phyloP scores from a whole-genome alignment of 2,888 invertebrate species.

The Idaea dimidiata region DNA sequence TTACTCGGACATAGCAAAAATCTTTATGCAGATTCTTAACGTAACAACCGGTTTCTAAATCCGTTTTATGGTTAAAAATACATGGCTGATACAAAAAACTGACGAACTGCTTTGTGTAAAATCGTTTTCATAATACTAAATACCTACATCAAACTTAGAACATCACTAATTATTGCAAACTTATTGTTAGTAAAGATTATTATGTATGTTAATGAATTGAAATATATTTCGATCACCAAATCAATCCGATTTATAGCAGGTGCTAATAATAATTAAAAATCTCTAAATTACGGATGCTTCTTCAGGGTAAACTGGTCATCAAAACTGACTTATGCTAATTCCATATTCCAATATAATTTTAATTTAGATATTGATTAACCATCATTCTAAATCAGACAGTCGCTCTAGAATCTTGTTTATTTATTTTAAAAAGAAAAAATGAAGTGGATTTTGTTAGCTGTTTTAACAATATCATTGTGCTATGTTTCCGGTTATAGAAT shows the following conservation, averaged over 20 bases:
- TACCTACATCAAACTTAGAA: too few relatives aligned
- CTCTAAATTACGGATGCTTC: conserved; percentile 26
- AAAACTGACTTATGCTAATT: conserved; percentile 44
- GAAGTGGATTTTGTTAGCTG: conserved; percentile 18
- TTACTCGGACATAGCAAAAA: too few relatives aligned
- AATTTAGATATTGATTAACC: conserved; percentile 24
- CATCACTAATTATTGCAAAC: too few relatives aligned
- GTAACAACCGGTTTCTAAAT: too few relatives aligned
- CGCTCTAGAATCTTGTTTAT: conserved; percentile 23
- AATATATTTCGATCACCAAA: neutral
- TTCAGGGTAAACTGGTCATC: conserved; percentile 56
- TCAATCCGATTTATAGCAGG: neutral
- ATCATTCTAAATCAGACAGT: conserved; percentile 26
- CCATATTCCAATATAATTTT: conserved; percentile 28
- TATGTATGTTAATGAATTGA: neutral
- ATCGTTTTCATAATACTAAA: too few relatives aligned
- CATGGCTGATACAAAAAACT: too few relatives aligned
- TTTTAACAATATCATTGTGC: conserved; percentile 17
- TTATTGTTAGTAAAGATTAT: neutral
- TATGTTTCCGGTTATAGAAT: conserved; percentile 24
- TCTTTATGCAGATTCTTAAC: too few relatives aligned
- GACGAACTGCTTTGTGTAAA: too few relatives aligned
- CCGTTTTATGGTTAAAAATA: too few relatives aligned
- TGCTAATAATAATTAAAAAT: conserved; percentile 9
- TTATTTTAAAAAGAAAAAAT: conserved; percentile 17